A percentile compares a stretch with the other conserved stretches of the same genome.
phyloP scores from a whole-genome alignment of 53 echinoderm and acorn worm species.

The Apostichopus leukothele region DNA sequence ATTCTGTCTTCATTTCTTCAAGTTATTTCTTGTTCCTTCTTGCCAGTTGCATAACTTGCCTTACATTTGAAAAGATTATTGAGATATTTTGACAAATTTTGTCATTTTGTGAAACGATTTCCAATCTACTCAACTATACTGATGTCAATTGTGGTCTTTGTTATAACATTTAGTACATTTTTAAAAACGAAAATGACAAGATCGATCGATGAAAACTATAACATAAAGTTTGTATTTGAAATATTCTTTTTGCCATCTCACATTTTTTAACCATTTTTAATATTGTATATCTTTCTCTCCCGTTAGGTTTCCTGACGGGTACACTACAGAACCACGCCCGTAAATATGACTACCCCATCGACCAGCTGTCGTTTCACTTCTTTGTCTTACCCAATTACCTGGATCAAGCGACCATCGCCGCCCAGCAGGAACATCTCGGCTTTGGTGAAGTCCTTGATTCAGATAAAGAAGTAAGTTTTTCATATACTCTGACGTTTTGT shows the following conservation, averaged over 20 bases:
- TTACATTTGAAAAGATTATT: no score
- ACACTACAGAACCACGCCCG: constrained; percentile 99
- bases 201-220: no score
- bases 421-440: constrained; percentile 75
- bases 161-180: no score
- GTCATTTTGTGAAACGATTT: no score
- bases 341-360: constrained; percentile 95
- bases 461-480: constrained; percentile 88
- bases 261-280: neutral
- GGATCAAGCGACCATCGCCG: constrained; percentile 86
- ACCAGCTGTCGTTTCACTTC: constrained; percentile 94
- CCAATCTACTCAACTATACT: no score
- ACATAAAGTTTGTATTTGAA: neutral
- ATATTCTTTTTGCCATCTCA: neutral
- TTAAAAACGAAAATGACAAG: no score
- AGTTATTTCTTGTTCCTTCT: no score
- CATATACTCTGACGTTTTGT: no score
- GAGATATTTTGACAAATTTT: no score
- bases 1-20: no score
- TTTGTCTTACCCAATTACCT: constrained; percentile 78
- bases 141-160: no score
- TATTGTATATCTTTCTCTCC: neutral
- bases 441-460: constrained; percentile 90
- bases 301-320: constrained; percentile 89
- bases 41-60: no score